phyloP scores from a whole-genome alignment of 2,797 vertebrate genomes.

The Bovichtus diacanthus region DNA sequence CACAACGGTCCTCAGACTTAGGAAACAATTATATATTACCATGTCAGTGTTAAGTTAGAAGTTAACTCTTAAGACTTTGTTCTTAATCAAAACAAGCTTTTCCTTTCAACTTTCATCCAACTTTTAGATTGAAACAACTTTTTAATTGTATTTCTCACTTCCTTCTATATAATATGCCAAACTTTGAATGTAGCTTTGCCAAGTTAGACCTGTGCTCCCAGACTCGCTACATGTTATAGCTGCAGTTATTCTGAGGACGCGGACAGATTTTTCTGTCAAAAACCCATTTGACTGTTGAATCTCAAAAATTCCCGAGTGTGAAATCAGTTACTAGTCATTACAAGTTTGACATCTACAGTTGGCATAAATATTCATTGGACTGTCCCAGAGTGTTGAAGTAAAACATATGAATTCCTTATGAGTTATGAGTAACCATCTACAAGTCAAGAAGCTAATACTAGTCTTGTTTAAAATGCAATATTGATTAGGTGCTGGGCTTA shows the following conservation, averaged over 20 bases:
- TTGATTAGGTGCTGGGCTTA: no score
- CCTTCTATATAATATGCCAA: not conserved
- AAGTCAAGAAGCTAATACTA: conserved; percentile 56
- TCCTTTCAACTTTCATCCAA: not conserved
- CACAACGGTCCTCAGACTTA: not conserved
- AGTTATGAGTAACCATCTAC: conserved; percentile 44
- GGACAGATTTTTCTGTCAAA: conserved; percentile 30
- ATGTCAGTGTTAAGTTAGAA: not conserved
- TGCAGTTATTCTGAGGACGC: conserved; percentile 12
- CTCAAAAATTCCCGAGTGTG: conserved; percentile 47
- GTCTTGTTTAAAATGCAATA: conserved; percentile 24
- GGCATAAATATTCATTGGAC: conserved; percentile 64
- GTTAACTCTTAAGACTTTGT: not conserved
- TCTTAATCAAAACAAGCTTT: not conserved
- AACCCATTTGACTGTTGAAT: conserved; percentile 50
- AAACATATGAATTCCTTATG: conserved; percentile 58
- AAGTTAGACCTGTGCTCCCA: not conserved
- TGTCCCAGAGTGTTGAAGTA: conserved; percentile 36
- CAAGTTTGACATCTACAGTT: conserved; percentile 48
- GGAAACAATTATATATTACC: not conserved
- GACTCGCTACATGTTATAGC: conserved; percentile 11
- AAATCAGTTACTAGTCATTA: conserved; percentile 57
- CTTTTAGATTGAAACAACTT: not conserved
- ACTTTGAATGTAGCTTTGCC: conserved; percentile 12
- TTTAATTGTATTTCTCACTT: not conserved